Conservation (phyloP, 2,797 vertebrate species). For the Melanotaenia parkinsoni region DNA sequence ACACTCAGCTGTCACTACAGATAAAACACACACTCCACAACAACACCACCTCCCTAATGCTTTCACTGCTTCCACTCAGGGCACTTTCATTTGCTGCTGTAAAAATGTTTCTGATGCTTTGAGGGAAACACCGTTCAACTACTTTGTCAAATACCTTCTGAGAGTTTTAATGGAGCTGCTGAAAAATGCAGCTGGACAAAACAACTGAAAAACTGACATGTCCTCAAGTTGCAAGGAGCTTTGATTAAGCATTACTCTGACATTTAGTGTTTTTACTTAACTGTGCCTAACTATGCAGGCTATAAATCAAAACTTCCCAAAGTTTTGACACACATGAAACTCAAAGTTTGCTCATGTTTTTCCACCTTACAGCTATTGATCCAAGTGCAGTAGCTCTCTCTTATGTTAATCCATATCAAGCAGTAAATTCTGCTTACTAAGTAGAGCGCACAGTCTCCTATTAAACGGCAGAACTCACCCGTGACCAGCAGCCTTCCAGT, state of each 20-base stretch:
- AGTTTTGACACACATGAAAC: constrained; percentile 31
- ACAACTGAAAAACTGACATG: constrained; percentile 26
- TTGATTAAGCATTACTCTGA: background rate
- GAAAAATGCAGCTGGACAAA: constrained; percentile 48
- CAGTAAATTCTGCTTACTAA: constrained; percentile 67
- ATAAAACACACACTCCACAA: constrained; percentile 44
- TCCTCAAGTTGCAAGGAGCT: background rate
- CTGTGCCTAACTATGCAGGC: background rate
- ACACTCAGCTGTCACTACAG: constrained; percentile 44
- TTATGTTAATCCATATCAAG: constrained; percentile 58
- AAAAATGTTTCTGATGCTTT: constrained; percentile 69
- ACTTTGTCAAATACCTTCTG: constrained; percentile 57
- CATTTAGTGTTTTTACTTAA: constrained; percentile 18
- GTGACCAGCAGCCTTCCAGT: constrained; percentile 90
- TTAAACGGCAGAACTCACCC: constrained; percentile 77
- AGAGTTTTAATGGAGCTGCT: constrained; percentile 57
- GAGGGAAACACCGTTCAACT: constrained; percentile 66
- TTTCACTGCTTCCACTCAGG: constrained; percentile 54
- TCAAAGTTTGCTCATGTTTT: constrained; percentile 42
- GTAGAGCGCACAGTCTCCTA: constrained; percentile 38
- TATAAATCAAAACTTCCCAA: constrained; percentile 9
- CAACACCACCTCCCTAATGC: constrained; percentile 57
- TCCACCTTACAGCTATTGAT: constrained; percentile 60
- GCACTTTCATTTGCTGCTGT: constrained; percentile 64
- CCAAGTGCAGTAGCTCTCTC: constrained; percentile 32